A percentile compares a stretch with the other conserved stretches of the same genome.
These are phyloP conservation scores for Eulemur rufifrons DNA, from an alignment of 2,113 vertebrate genomes.

Conservation along the genomic window DNA sequence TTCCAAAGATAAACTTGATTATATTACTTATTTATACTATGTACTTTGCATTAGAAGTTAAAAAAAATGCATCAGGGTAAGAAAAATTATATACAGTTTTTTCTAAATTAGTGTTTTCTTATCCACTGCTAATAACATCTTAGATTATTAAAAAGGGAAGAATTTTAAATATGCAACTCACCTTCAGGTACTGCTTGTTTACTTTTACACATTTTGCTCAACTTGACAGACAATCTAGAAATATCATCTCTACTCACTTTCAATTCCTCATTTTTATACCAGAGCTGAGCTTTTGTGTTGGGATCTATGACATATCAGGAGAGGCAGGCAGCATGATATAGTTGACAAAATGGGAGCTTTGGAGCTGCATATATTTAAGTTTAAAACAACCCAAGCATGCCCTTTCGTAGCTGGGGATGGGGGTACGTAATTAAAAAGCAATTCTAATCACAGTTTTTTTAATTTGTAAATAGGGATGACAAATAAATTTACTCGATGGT, in stretches of 20 bases:
- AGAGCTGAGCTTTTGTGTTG: neutral
- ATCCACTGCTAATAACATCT: constrained; percentile 56
- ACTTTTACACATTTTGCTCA: constrained; percentile 45
- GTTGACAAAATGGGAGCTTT: neutral
- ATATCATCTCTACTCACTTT: constrained; percentile 49
- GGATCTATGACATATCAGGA: neutral
- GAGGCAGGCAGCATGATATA: neutral
- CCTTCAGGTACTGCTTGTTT: constrained; percentile 55
- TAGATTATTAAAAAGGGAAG: constrained; percentile 71
- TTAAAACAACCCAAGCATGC: neutral
- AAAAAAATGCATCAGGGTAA: constrained; percentile 60
- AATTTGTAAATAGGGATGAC: neutral
- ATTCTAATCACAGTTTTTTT: neutral
- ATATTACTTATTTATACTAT: constrained; percentile 81
- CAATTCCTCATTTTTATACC: constrained; percentile 41
- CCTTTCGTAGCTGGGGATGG: neutral
- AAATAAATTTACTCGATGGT: neutral
- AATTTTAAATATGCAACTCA: constrained; percentile 62
- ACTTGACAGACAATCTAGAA: constrained; percentile 66
- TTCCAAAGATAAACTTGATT: constrained; percentile 77
- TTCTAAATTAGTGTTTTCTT: constrained; percentile 59
- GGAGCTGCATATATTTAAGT: neutral
- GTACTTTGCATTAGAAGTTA: constrained; percentile 72
- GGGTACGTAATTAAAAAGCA: neutral
- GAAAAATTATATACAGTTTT: constrained; percentile 51